Base-by-base conservation (phyloP, 2,797 vertebrate species). In the Hephaestus fuliginosus region DNA sequence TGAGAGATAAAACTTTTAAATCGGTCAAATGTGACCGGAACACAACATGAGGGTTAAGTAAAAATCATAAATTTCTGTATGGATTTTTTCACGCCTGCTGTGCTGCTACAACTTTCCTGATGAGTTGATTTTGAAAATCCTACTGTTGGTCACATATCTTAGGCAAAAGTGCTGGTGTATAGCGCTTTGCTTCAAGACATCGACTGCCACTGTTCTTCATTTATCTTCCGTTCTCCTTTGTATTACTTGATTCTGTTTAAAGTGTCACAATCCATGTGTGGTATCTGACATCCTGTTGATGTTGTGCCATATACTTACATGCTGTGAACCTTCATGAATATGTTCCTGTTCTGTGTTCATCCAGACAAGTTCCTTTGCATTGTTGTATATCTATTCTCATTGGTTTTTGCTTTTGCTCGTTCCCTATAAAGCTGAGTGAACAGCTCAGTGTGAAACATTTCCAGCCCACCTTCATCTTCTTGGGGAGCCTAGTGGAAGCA, bases 401-500 rank as follows among this genome's bases (percentile, higher is more conserved):
- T 67, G 3, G 57, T 20, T 36, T 52, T 46, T 60, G 13, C 30
- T 76, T n/a, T 77, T 71, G 17, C 87, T 13, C 22, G 4, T 74
- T 82, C 4, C 4, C 28, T 56, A 12, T 86, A 22, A 89, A 99
- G 98, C 92, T 99, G 53, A 94, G 90, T 79, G 93, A 94, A 79
- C 91, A 94, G 86, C 69, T 89, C 64, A 94, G 91, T 74, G 79
- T 95, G 92, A 95, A 92, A 88, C 80, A 70, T 74, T 96, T 94
- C 80, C 86, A 96, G 71, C 94, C 96, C 43, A 94, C 89, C 0
- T 94, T 98, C 78, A 96, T 69, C 69, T 96, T 99, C 85, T 80
- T 99, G 89, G 98, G 97, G 85, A 97, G 95, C 85, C 83, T 99
- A 60, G 85, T 97, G 87, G 96, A 98, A 81, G 90, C 93, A 13